A percentile compares a stretch with the other conserved stretches of the same genome.
phyloP scores from a whole-genome alignment of 2,888 invertebrate species.

The Hemithea aestivaria region DNA sequence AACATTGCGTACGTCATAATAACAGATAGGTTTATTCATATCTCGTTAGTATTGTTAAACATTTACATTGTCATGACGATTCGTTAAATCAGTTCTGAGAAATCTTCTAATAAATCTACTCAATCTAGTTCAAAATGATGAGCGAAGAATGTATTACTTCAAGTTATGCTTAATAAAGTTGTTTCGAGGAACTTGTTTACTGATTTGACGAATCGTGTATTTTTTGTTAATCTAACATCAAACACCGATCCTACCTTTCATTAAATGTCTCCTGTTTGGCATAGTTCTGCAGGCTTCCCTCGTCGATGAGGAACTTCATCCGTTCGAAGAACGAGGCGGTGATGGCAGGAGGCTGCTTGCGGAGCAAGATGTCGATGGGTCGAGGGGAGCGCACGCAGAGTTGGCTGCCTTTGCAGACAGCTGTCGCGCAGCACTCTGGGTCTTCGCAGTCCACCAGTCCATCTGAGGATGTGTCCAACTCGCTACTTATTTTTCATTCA shows the following conservation, averaged over 20 bases:
- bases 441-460: slow-evolving; percentile 98
- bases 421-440: slow-evolving; percentile 96
- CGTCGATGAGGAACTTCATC: slow-evolving; percentile 98
- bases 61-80: slow-evolving; percentile 16
- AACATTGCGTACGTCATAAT: slow-evolving; percentile 84
- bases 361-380: slow-evolving; percentile 95
- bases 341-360: slow-evolving; percentile 97
- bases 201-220: slow-evolving; percentile 21
- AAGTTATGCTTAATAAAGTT: too few species aligned
- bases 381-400: slow-evolving; percentile 96
- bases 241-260: slow-evolving; percentile 90
- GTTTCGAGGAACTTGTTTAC: too few species aligned
- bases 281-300: slow-evolving; percentile 98
- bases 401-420: slow-evolving; percentile 90
- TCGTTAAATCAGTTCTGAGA: slow-evolving; percentile 16
- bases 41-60: slow-evolving; percentile 20
- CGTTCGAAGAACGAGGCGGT: slow-evolving; percentile 99
- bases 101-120: too few species aligned
- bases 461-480: slow-evolving; percentile 78
- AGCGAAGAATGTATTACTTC: too few species aligned
- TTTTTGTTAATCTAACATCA: slow-evolving; percentile 12
- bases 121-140: too few species aligned
- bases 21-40: slow-evolving; percentile 33
- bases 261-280: slow-evolving; percentile 97
- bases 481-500: not conserved